These are phyloP conservation scores for Phorcus lineatus DNA, from an alignment of 2,888 invertebrate genomes.

Conservation along the genomic window DNA sequence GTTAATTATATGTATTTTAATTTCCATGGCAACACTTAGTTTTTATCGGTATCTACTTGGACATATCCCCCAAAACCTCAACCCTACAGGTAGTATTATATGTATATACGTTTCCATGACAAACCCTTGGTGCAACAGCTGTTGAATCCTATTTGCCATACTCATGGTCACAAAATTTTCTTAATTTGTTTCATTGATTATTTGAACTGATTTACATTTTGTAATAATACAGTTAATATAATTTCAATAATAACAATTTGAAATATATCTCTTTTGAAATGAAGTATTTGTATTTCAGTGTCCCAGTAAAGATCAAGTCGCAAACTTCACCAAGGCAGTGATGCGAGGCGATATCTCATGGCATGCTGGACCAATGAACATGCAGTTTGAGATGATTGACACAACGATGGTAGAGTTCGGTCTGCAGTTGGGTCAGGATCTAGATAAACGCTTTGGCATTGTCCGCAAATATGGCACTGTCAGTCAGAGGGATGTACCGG, in stretches of 20 bases:
- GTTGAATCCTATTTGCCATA: too few species aligned
- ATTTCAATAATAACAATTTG: too few species aligned
- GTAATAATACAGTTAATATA: too few species aligned
- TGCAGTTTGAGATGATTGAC: slow-evolving; percentile 68
- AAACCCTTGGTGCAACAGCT: too few species aligned
- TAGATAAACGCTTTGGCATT: slow-evolving; percentile 62
- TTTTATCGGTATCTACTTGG: slow-evolving; percentile 64
- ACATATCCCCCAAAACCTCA: slow-evolving; percentile 67
- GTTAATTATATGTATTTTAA: slow-evolving; percentile 28
- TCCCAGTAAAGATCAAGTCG: slow-evolving; percentile 52
- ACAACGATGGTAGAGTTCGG: slow-evolving; percentile 57
- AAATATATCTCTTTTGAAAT: too few species aligned
- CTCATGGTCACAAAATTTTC: too few species aligned
- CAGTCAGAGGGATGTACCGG: slow-evolving; percentile 73
- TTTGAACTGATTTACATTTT: too few species aligned
- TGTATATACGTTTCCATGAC: neutral
- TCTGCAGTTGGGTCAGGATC: slow-evolving; percentile 58
- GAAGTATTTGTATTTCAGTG: slow-evolving; percentile 52
- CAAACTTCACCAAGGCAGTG: slow-evolving; percentile 54
- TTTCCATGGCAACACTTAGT: slow-evolving; percentile 71
- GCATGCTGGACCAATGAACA: slow-evolving; percentile 74
- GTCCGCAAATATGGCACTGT: slow-evolving; percentile 56
- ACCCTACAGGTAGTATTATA: slow-evolving; percentile 42
- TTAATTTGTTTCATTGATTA: too few species aligned
- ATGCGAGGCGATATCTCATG: slow-evolving; percentile 64